Base-by-base conservation (phyloP, 2,888 invertebrate species). In the Drosophila greeni region DNA sequence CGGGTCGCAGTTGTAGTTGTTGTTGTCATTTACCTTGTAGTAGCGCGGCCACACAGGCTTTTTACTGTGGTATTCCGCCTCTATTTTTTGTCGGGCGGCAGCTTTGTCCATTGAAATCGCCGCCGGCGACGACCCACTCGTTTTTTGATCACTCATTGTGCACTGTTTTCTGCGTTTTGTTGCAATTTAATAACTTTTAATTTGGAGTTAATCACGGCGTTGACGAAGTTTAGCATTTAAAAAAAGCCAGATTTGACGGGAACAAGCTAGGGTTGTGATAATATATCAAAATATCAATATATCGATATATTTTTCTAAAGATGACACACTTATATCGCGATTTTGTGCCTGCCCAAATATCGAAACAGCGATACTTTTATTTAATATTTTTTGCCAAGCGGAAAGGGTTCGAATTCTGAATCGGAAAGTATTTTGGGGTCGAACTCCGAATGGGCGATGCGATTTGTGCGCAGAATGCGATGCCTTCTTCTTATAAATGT, bases 41-140 rank as follows among this genome's bases (percentile, higher is more conserved):
- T 20, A 82, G 14, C 52, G 67, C 57, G 33, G 59, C 84, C 82
- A 79, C 34, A 45, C 60, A 66, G 42, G 51, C 55, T 66, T 78
- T 74, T 74, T 82, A 31, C 65, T 68, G 67, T 81, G 75, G 58
- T 79, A 79, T 72, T 79, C 79, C 70, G 66, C 54, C 69, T 73
- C 79, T 48, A 79, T 76, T 67, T 61, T 74, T 3, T 67, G 66
- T 61, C 74, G 76, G 52, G 82, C 82, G 52, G 71, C 47, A 51
- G 66, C 62, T 23, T 54, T 70, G 53, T 76, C 82, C 82, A 55
- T 20, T 23, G 51, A 18, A 51, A 12, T 51, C 65, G 66, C 65
- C 59, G 58, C 47, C 33, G 58, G 31, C 40, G 67, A 31, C 47
- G 61, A 51, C 40, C 52, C 49, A 37, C 64, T 70, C 48, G 58